phyloP scores from a whole-genome alignment of 2,888 invertebrate genomes.

The Therioaphis trifolii region DNA sequence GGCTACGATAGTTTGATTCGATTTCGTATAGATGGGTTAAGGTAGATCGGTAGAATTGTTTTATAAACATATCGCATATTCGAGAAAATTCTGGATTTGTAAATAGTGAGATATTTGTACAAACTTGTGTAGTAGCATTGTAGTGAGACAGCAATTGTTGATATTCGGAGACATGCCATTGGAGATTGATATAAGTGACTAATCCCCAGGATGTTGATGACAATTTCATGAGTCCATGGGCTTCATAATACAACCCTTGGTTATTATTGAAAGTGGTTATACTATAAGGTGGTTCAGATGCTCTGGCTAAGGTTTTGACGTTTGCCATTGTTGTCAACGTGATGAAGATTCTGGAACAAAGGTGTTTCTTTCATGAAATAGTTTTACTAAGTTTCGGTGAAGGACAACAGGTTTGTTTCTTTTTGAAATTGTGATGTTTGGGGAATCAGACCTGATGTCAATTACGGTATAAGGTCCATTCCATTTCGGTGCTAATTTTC shows the following conservation, averaged over 20 bases:
- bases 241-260: no score
- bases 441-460: no score
- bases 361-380: background rate
- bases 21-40: background rate
- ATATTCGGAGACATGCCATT: background rate
- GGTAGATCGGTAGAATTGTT: background rate
- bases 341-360: background rate
- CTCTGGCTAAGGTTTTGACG: no score
- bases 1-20: no score
- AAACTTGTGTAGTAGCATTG: background rate
- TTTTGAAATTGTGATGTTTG: background rate
- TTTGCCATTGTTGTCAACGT: no score
- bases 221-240: background rate
- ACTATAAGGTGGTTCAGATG: no score
- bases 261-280: no score
- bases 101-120: background rate
- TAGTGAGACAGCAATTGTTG: background rate
- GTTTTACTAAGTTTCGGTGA: background rate
- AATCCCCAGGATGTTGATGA: no score
- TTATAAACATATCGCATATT: background rate
- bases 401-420: background rate
- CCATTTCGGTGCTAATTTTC: no score
- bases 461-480: no score
- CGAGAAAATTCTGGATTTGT: background rate
- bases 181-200: background rate